Percentiles rank a stretch among this genome's conserved stretches.
Conservation (phyloP, 1,140 invertebrate species). For the Campoletis sonorensis region DNA sequence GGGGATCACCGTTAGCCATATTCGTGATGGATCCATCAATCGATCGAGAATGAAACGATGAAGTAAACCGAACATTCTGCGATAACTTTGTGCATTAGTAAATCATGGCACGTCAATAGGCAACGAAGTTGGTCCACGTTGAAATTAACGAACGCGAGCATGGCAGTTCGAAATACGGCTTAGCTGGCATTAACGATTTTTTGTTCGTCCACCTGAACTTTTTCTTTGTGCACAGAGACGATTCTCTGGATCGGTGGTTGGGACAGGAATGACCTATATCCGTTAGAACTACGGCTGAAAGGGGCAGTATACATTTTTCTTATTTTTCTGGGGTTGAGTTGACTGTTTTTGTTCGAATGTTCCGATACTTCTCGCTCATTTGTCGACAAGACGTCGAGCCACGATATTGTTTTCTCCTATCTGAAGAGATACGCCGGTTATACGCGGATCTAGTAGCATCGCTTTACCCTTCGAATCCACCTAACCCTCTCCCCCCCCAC, state of each 20-base stretch:
- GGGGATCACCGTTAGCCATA: background rate
- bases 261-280: slow-evolving; percentile 21
- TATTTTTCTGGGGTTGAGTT: slow-evolving; percentile 29
- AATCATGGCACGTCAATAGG: too few species aligned
- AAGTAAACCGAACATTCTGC: too few species aligned
- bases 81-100: too few species aligned
- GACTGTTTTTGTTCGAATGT: slow-evolving; percentile 41
- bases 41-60: too few species aligned
- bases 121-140: too few species aligned
- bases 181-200: background rate
- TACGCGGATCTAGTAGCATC: slow-evolving; percentile 1
- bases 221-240: background rate
- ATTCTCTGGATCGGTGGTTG: background rate
- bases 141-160: too few species aligned
- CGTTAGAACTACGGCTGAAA: slow-evolving; percentile 20
- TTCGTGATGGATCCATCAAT: too few species aligned
- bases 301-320: slow-evolving; percentile 22
- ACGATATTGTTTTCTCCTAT: slow-evolving; percentile 44
- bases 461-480: slow-evolving; percentile 14
- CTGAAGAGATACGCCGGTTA: slow-evolving; percentile 1
- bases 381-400: slow-evolving; percentile 38
- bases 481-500: slow-evolving; percentile 13
- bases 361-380: slow-evolving; percentile 27
- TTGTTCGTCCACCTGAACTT: background rate
- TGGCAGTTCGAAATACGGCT: too few species aligned